Evolutionary conservation across 1,140 invertebrate genomes (phyloP).

Genomic region (Gryon sp.): DNA sequence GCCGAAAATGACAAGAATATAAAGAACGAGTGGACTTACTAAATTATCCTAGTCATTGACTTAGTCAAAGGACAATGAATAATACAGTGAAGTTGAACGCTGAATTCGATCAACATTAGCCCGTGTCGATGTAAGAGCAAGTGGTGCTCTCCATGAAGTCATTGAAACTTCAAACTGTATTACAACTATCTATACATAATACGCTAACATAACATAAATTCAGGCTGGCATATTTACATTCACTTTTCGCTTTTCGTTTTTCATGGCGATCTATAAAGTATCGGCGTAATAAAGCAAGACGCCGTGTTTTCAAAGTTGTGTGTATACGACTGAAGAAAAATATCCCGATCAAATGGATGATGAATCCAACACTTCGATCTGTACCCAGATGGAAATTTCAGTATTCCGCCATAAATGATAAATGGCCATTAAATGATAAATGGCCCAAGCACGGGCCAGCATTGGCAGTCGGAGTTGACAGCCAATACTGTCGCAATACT

Average conservation of each 20-base stretch:
- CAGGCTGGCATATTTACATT: conserved; percentile 37
- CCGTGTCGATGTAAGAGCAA: conserved; percentile 11
- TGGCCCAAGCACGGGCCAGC: too few relatives aligned
- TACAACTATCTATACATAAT: conserved; percentile 23
- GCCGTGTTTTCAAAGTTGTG: conserved; percentile 4
- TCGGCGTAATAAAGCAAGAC: conserved; percentile 24
- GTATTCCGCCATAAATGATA: too few relatives aligned
- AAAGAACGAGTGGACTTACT: conserved; percentile 18
- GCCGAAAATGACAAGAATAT: conserved; percentile 22
- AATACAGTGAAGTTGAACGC: conserved; percentile 45
- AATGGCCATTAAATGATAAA: too few relatives aligned
- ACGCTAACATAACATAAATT: conserved; percentile 47
- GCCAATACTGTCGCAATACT: too few relatives aligned
- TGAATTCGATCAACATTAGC: conserved; percentile 12
- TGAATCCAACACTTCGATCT: background rate
- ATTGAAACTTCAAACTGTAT: conserved; percentile 50
- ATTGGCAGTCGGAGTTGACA: too few relatives aligned
- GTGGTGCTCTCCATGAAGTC: conserved; percentile 12
- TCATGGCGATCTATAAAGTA: conserved; percentile 21
- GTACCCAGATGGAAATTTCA: background rate
- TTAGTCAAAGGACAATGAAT: conserved; percentile 47
- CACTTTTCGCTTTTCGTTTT: conserved; percentile 20
- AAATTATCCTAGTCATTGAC: conserved; percentile 48
- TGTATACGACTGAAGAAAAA: background rate
- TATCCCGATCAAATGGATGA: background rate